phyloP scores from a whole-genome alignment of 2,797 vertebrate genomes.

The Artibeus lituratus region DNA sequence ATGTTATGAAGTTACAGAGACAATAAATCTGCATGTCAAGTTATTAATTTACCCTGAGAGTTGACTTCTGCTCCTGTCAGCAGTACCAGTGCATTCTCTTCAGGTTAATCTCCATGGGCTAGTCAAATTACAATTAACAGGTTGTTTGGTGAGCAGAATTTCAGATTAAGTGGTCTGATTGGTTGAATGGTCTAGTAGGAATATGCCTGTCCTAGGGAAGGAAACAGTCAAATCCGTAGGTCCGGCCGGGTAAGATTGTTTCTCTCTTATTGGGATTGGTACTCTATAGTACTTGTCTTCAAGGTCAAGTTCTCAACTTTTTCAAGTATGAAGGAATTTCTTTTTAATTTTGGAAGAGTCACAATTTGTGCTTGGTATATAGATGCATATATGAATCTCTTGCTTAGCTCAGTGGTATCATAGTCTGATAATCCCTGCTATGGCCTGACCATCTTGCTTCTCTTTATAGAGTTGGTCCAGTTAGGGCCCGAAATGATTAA shows the following conservation, averaged over 20 bases:
- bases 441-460: not conserved
- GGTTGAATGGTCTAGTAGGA: not conserved
- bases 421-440: not conserved
- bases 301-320: conserved; percentile 12
- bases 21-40: not conserved
- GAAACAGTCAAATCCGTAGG: not conserved
- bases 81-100: not conserved
- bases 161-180: conserved; percentile 2
- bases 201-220: not conserved
- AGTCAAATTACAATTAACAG: not conserved
- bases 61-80: not conserved
- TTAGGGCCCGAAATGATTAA: not conserved
- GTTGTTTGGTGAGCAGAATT: not conserved
- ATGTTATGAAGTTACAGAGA: conserved; percentile 8
- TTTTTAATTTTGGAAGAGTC: not conserved
- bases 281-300: not conserved
- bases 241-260: not conserved
- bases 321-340: not conserved
- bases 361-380: not conserved
- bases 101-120: not conserved
- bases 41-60: not conserved
- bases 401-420: not conserved
- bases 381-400: not conserved
- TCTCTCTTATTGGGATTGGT: not conserved
- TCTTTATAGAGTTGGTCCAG: not conserved